These are phyloP conservation scores for Antedon mediterranea DNA, from an alignment of 53 echinoderm and acorn worm species.

Conservation along the genomic window DNA sequence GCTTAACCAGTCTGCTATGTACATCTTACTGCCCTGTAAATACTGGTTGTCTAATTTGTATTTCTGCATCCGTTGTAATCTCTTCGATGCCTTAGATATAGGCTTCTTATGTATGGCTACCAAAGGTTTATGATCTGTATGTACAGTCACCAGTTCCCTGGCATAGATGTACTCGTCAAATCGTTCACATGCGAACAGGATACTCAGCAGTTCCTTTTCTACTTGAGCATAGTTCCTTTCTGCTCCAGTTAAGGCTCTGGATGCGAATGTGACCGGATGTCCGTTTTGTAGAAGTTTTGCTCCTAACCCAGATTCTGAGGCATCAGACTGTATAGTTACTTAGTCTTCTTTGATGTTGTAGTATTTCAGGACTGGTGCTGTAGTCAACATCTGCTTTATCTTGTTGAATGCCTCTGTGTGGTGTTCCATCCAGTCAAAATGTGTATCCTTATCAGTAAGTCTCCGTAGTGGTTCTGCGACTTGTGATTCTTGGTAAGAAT, in stretches of 20 bases:
- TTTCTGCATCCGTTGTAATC: constrained; percentile 33
- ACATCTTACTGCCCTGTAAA: constrained; percentile 20
- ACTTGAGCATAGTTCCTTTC: constrained; percentile 21
- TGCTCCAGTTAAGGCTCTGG: constrained; percentile 14
- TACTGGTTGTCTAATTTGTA: constrained; percentile 20
- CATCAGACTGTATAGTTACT: constrained; percentile 27
- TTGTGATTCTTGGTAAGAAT: constrained; percentile 20
- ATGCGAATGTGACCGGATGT: constrained; percentile 19
- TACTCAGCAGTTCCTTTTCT: constrained; percentile 7
- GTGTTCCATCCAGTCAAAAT: constrained; percentile 27
- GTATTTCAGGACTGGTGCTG: constrained; percentile 33
- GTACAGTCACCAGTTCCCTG: constrained; percentile 5
- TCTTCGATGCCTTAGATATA: too few species aligned
- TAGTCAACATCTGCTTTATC: constrained; percentile 14
- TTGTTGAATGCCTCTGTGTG: constrained; percentile 29
- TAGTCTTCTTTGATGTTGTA: constrained; percentile 27
- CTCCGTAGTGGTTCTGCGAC: constrained; percentile 20
- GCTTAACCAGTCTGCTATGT: constrained; percentile 27
- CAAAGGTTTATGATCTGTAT: constrained; percentile 34
- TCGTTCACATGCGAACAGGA: constrained; percentile 17
- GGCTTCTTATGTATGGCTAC: constrained; percentile 15
- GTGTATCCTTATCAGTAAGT: constrained; percentile 17
- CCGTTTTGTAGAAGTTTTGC: constrained; percentile 4
- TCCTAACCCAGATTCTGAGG: constrained; percentile 4
- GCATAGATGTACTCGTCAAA: constrained; percentile 9